Evolutionary conservation across 2,113 vertebrate species (phyloP).

Genomic region (Pluvialis apricaria): DNA sequence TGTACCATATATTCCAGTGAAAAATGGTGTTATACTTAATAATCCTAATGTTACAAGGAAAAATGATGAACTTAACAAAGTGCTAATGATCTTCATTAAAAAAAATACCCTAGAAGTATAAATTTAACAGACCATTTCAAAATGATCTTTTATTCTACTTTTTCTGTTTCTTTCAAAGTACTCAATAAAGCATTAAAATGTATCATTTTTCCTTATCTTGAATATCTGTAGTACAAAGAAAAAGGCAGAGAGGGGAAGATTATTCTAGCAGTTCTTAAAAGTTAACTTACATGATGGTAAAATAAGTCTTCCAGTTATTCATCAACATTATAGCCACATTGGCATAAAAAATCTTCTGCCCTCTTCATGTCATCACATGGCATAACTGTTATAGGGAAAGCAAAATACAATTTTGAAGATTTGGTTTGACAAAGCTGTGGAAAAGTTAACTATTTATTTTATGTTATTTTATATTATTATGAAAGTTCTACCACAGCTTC

Average conservation of each 20-base stretch:
- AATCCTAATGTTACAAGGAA: constrained; percentile 56
- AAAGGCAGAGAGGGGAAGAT: not conserved
- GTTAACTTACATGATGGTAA: not conserved
- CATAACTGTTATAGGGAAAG: not conserved
- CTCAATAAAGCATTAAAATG: not conserved
- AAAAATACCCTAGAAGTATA: not conserved
- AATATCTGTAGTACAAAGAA: not conserved
- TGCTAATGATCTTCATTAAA: not conserved
- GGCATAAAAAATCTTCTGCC: not conserved
- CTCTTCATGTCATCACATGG: not conserved
- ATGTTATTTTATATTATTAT: not conserved
- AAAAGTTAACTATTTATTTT: not conserved
- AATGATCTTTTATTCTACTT: not conserved
- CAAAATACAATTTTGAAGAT: not conserved
- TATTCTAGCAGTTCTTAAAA: not conserved
- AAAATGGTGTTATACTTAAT: constrained; percentile 16
- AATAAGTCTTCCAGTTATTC: not conserved
- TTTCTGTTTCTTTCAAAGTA: not conserved
- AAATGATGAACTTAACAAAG: constrained; percentile 68
- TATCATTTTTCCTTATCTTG: not conserved
- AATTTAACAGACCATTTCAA: not conserved
- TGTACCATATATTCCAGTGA: constrained; percentile 57
- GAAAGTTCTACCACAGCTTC: not conserved
- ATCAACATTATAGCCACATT: not conserved
- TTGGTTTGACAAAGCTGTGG: not conserved